Evolutionary conservation across 1,140 invertebrate genomes (phyloP).

Genomic region (Calephelis nemesis): DNA sequence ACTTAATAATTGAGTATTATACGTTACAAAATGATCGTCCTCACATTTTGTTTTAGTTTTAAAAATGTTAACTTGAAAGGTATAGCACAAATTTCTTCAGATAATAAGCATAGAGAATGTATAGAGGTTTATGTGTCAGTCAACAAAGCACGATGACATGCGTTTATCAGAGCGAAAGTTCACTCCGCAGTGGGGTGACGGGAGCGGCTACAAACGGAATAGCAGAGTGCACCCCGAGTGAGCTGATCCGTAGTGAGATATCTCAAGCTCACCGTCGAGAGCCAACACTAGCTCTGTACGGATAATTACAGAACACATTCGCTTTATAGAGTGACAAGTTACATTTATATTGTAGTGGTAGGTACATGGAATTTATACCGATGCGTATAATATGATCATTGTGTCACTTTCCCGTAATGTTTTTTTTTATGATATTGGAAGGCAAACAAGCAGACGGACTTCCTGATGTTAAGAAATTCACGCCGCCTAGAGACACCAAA

Average conservation of each 20-base stretch:
- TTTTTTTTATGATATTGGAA: no score
- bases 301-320: slow-evolving; percentile 68
- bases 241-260: slow-evolving; percentile 73
- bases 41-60: background rate
- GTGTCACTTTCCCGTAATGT: no score
- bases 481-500: no score
- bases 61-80: background rate
- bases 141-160: slow-evolving; percentile 69
- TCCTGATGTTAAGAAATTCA: no score
- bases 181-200: slow-evolving; percentile 55
- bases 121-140: slow-evolving; percentile 50
- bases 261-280: slow-evolving; percentile 69
- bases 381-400: no score
- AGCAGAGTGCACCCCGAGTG: slow-evolving; percentile 71
- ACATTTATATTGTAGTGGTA: slow-evolving; percentile 32
- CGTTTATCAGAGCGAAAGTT: slow-evolving; percentile 71
- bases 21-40: no score
- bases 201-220: slow-evolving; percentile 71
- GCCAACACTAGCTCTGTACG: slow-evolving; percentile 61
- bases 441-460: no score
- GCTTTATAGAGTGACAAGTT: slow-evolving; percentile 40
- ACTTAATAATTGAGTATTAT: no score
- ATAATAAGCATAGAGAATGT: slow-evolving; percentile 40
- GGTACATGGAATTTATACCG: no score
- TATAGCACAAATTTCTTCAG: slow-evolving; percentile 15